Evolutionary conservation across 2,113 vertebrate genomes (phyloP).

Genomic region (Isichthys henryi): DNA sequence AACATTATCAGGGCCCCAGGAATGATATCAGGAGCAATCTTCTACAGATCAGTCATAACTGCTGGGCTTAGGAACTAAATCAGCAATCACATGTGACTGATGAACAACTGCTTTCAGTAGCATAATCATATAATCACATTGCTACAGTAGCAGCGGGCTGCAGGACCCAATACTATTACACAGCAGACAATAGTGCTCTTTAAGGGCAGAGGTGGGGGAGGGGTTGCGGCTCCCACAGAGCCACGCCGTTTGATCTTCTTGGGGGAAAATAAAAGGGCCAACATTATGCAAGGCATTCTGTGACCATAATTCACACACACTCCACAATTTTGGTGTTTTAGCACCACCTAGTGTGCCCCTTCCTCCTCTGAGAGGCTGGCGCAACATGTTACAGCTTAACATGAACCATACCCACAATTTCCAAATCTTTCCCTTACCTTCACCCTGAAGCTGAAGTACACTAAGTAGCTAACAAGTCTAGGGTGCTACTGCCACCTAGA

Average conservation of each 20-base stretch:
- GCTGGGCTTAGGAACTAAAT: not conserved
- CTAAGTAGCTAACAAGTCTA: not conserved
- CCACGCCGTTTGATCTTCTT: not conserved
- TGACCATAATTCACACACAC: not conserved
- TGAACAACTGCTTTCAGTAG: not conserved
- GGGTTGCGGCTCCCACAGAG: not conserved
- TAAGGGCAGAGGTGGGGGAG: not conserved
- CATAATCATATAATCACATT: not conserved
- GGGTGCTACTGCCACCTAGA: not conserved
- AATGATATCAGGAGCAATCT: not conserved
- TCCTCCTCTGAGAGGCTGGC: not conserved
- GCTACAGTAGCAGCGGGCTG: not conserved
- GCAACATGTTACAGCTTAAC: not conserved
- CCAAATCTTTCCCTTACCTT: not conserved
- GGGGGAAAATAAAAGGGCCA: not conserved
- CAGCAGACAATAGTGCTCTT: not conserved
- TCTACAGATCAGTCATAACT: not conserved
- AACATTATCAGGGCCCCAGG: not conserved
- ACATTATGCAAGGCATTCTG: not conserved
- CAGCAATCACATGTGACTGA: not conserved
- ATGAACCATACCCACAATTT: not conserved
- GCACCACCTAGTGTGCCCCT: constrained; percentile 38
- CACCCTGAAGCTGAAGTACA: not conserved
- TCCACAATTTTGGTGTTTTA: not conserved
- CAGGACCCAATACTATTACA: not conserved